phyloP scores from a whole-genome alignment of 2,888 invertebrate species.

The Chloromyia formosa region DNA sequence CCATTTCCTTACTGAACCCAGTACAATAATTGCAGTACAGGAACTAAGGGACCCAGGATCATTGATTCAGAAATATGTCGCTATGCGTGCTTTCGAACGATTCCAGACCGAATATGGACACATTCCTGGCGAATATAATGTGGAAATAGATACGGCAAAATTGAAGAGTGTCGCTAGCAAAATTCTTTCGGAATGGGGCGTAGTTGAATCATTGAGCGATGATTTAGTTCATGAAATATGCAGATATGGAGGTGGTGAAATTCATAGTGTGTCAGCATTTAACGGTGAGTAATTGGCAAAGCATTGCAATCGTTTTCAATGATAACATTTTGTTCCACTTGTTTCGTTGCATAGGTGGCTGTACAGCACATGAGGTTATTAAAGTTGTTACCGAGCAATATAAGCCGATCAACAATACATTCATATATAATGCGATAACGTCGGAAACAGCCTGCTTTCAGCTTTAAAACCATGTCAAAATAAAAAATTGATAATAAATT shows the following conservation, averaged over 20 bases:
- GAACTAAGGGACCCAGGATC: conserved; percentile 85
- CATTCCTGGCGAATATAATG: conserved; percentile 88
- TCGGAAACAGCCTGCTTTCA: conserved; percentile 84
- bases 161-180: conserved; percentile 79
- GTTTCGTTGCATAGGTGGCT: conserved; percentile 72
- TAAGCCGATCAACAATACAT: conserved; percentile 94
- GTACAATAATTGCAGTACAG: conserved; percentile 66
- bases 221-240: conserved; percentile 96
- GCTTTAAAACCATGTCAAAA: conserved; percentile 67
- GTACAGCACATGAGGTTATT: conserved; percentile 94
- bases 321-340: conserved; percentile 23
- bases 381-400: conserved; percentile 96
- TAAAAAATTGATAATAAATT: neutral
- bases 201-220: conserved; percentile 82
- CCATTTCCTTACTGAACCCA: neutral
- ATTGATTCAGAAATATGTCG: conserved; percentile 88
- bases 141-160: conserved; percentile 89
- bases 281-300: conserved; percentile 70
- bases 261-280: conserved; percentile 93
- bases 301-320: neutral
- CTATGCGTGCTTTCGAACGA: conserved; percentile 88
- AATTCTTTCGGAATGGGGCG: conserved; percentile 86
- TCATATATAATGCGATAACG: conserved; percentile 93
- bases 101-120: conserved; percentile 89
- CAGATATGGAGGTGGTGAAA: conserved; percentile 92